Conservation (phyloP, 2,888 invertebrate species). For the Cosmia pyralina region DNA sequence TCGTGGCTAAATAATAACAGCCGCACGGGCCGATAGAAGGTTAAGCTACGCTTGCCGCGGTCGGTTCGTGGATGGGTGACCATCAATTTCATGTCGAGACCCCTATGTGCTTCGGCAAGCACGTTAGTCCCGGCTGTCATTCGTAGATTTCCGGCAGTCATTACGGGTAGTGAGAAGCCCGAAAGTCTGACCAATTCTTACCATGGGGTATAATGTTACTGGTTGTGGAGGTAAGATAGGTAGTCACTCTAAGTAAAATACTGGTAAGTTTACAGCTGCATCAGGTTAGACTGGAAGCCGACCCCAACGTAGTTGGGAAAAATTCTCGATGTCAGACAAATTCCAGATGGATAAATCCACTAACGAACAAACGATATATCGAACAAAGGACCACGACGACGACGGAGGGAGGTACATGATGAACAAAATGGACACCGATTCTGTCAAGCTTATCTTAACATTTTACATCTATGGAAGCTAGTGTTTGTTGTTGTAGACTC, state of each 20-base stretch:
- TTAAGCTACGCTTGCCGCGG: not conserved
- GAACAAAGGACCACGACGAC: no score
- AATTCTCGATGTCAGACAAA: no score
- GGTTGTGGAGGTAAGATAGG: not conserved
- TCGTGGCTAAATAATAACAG: not conserved
- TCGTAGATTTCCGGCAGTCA: not conserved
- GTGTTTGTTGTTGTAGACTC: not conserved
- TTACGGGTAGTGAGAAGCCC: not conserved
- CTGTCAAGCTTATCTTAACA: not conserved
- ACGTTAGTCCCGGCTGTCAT: no score
- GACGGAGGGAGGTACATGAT: no score
- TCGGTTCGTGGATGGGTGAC: not conserved
- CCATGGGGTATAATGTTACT: not conserved
- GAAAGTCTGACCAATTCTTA: not conserved
- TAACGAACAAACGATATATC: no score
- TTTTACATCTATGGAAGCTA: not conserved
- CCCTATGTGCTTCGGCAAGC: not conserved
- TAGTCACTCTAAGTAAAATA: not conserved
- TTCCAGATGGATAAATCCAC: no score
- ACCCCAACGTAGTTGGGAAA: not conserved
- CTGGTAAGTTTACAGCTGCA: not conserved
- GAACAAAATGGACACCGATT: not conserved
- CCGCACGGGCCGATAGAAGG: no score
- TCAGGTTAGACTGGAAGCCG: not conserved
- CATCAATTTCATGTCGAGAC: not conserved